Base-by-base conservation (phyloP, 2,888 invertebrate species). In the Cryptops parisi region DNA sequence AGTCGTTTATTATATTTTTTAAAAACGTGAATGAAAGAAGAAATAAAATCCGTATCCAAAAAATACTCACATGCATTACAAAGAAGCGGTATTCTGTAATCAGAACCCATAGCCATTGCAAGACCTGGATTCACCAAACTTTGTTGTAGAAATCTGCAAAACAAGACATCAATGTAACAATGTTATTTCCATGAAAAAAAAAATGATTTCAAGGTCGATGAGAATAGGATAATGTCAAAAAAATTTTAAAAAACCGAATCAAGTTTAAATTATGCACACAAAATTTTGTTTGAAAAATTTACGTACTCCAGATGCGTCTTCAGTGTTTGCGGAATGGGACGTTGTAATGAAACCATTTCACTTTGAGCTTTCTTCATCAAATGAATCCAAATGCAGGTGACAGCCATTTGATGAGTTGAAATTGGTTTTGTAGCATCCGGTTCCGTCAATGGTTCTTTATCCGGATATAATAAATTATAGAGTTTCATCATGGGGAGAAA, bases 311-410 rank as follows among this genome's bases (percentile, higher is more conserved):
- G 80, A 65, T 89, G 89, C 55, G 79, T 78, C 70, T 84, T 83
- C 9, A 91, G 73, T 43, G 86, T 82, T 60, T 79, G 78, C 0
- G 90, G 89, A 66, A 90, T 78, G 0, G 82, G 81, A 47, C 81
- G 70, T 56, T 79, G 78, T 64, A 88, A 79, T n/a, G 63, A 64
- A 59, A 81, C 84, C 63, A 83, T 83, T 65, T 91, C 91, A 2
- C 81, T 75, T 66, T 89, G 86, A 1, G 93, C 93, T 71, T 94
- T 96, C 67, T 88, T 91, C 61, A 90, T 76, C 56, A 96, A 74
- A 71, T 94, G 93, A 67, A 94, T 88, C 93, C 94, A 96, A 66
- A 96, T 93, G 64, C 91, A 93, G 12, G 90, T 87, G 58, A 88
- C 84, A 0, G 96, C 91, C 84, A 94, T 86, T 67, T 85, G 84